phyloP scores from a whole-genome alignment of 2,797 vertebrate species.

The Erpetoichthys calabaricus region DNA sequence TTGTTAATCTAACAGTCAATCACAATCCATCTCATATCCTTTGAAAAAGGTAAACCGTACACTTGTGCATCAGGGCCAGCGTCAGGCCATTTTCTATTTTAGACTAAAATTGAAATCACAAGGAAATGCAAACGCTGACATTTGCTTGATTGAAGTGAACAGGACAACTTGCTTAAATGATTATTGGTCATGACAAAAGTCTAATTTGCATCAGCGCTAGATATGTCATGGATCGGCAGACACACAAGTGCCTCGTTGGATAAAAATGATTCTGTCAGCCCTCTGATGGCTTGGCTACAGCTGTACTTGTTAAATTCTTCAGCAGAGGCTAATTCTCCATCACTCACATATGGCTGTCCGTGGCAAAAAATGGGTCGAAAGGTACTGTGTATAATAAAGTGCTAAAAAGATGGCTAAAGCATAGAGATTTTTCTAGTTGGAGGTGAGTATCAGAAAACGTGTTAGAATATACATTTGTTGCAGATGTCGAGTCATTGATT shows the following conservation, averaged over 20 bases:
- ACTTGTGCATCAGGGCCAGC: background rate
- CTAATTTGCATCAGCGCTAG: conserved; percentile 15
- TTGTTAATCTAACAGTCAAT: background rate
- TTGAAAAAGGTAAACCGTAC: background rate
- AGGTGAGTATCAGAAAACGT: no score
- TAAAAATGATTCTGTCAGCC: conserved; percentile 10
- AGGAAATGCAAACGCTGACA: conserved; percentile 1
- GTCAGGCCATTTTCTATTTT: background rate
- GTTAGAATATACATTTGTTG: no score
- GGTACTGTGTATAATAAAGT: no score
- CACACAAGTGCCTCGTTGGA: conserved; percentile 1
- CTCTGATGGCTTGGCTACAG: background rate
- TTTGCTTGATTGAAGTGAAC: conserved; percentile 5
- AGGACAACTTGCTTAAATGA: conserved; percentile 10
- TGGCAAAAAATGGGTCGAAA: no score
- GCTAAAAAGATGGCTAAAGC: no score
- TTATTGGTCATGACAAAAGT: conserved; percentile 11
- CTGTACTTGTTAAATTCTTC: background rate
- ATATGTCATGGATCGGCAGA: conserved; percentile 8
- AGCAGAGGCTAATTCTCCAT: background rate
- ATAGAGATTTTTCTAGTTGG: no score
- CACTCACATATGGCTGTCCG: background rate
- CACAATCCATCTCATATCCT: background rate
- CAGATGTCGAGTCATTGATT: no score
- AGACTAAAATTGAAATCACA: background rate